Evolutionary conservation across 2,888 invertebrate genomes (phyloP), one percentile per base, ranked within the genome.

Genomic region (Dorcus hopei): DNA sequence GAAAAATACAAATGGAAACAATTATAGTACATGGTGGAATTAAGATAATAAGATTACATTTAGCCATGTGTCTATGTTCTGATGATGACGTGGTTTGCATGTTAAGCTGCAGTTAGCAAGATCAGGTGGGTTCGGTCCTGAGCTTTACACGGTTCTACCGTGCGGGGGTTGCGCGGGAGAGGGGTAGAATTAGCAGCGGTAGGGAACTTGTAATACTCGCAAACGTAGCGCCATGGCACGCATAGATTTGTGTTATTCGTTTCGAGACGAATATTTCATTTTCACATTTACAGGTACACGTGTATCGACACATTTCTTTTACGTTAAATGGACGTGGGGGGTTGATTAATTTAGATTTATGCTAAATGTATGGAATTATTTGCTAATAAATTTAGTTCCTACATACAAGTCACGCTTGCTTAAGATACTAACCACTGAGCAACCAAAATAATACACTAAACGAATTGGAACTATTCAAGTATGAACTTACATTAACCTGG

Each of bases 11-110:
- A 57, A 57, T 57, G 56, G 47, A 57, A 57, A 57, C 56, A 57
- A 57, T 57, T 57, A 45, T 45, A 57, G 48, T 58, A 65, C 64
- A 72, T 69, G 71, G 70, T 70, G 63, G 68, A 74, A 76, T 76
- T 75, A 73, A 75, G 74, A 74, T 74, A 72, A 73, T 72, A 70
- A 70, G 74, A 73, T 73, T 74, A 70, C 62, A 58, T 52, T 66
- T 52, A 45, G 68, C 66, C 70, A 68, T 72, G 71, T 71, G 72
- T 70, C 68, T 65, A 65, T 66, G 66, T 69, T 68, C 68, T 65
- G 64, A 66, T 65, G 68, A 70, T 70, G 73, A 73, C 72, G 71
- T 64, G 67, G 67, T 64, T 74, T 66, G 74, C 73, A 73, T 74
- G 74, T 72, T 71, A 66, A 70, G 70, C 67, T 68, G 71, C 72